Percentiles rank a stretch among this genome's conserved stretches.
These are phyloP conservation scores for Tamias sibiricus DNA, from an alignment of 2,113 vertebrate genomes.

Conservation along the genomic window DNA sequence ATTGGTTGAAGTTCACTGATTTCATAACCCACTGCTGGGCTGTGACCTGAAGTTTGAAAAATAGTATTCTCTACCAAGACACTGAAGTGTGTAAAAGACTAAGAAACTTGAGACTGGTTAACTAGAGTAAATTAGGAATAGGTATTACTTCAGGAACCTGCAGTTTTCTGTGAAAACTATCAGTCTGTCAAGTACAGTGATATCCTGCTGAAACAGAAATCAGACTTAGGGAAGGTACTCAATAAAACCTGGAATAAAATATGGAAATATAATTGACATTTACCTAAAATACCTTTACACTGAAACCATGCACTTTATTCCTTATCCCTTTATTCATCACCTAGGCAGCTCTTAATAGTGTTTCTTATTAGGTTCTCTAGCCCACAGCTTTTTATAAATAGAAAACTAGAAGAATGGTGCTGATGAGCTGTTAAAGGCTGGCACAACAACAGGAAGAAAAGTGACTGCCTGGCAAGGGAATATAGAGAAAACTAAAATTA, in stretches of 20 bases:
- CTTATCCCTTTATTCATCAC: not conserved
- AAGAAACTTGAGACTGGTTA: not conserved
- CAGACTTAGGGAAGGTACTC: not conserved
- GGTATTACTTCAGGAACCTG: not conserved
- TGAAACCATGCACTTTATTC: not conserved
- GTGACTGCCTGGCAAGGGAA: slow-evolving; percentile 17
- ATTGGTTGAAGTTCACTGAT: not conserved
- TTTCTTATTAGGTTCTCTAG: slow-evolving; percentile 30
- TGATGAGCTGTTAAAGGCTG: not conserved
- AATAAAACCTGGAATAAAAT: not conserved
- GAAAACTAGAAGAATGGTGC: not conserved
- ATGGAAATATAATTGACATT: not conserved
- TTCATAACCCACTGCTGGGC: not conserved
- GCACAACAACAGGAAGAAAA: slow-evolving; percentile 9
- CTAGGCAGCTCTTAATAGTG: slow-evolving; percentile 24
- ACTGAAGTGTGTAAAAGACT: not conserved
- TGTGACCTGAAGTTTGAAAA: slow-evolving; percentile 46
- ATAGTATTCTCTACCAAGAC: slow-evolving; percentile 13
- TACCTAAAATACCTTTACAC: slow-evolving; percentile 27
- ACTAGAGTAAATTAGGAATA: not conserved
- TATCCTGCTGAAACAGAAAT: not conserved
- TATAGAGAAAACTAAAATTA: not conserved
- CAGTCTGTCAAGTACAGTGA: not conserved
- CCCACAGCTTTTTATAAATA: slow-evolving; percentile 28
- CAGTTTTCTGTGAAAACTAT: slow-evolving; percentile 14